Evolutionary conservation across 2,797 vertebrate genomes (phyloP).

Genomic region (Xenops minutus): DNA sequence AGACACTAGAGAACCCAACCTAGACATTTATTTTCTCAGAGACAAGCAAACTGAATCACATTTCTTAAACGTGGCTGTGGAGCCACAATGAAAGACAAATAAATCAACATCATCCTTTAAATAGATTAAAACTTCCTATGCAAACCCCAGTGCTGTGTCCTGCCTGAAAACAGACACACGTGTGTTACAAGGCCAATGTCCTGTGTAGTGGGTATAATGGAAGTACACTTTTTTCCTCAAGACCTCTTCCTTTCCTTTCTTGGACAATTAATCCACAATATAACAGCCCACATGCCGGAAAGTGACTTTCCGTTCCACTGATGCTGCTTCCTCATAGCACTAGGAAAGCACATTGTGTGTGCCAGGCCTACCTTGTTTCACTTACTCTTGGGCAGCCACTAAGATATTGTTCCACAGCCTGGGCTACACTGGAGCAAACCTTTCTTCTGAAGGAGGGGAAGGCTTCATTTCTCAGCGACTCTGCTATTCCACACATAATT

Average conservation of each 20-base stretch:
- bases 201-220: background rate
- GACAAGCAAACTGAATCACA: background rate
- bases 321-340: background rate
- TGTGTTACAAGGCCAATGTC: background rate
- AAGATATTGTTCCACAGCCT: background rate
- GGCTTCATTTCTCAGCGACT: background rate
- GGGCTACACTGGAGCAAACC: background rate
- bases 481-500: background rate
- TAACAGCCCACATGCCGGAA: background rate
- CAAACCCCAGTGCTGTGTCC: background rate
- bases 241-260: background rate
- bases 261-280: background rate
- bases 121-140: background rate
- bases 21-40: background rate
- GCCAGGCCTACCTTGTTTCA: background rate
- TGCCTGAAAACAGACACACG: rapidly evolving
- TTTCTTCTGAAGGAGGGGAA: background rate
- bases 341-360: background rate
- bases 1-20: background rate
- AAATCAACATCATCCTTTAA: background rate
- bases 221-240: background rate
- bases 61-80: background rate
- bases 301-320: background rate
- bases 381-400: background rate
- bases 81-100: background rate